These are phyloP conservation scores for Gymnocheta viridis DNA, from an alignment of 2,888 invertebrate species.

Conservation along the genomic window DNA sequence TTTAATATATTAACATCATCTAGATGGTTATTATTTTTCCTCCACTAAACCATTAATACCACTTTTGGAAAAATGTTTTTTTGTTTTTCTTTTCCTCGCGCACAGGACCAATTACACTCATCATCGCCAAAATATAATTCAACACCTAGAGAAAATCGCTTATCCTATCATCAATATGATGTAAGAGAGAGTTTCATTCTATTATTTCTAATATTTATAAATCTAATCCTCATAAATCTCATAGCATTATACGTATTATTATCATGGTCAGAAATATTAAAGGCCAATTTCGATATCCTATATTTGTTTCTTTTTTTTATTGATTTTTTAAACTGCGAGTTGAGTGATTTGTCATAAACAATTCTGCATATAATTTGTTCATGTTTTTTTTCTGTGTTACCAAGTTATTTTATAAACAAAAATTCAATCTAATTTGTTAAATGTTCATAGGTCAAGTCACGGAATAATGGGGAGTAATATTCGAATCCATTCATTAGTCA, in stretches of 20 bases:
- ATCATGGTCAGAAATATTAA: constrained; percentile 10
- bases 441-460: constrained; percentile 58
- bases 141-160: constrained; percentile 80
- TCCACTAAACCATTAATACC: constrained; percentile 11
- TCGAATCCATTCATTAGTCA: constrained; percentile 36
- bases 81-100: constrained; percentile 37
- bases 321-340: not conserved
- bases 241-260: constrained; percentile 6
- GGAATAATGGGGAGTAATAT: constrained; percentile 48
- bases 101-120: constrained; percentile 77
- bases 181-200: constrained; percentile 76
- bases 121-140: constrained; percentile 80
- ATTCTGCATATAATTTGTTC: constrained; percentile 16
- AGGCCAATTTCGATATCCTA: not conserved
- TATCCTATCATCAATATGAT: constrained; percentile 81
- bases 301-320: not conserved
- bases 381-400: not conserved
- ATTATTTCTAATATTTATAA: not conserved
- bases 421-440: constrained; percentile 41
- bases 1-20: not conserved
- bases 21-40: not conserved
- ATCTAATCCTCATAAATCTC: constrained; percentile 6
- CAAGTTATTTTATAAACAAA: not conserved
- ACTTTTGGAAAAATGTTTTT: not conserved
- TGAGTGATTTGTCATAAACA: not conserved